Conservation (phyloP, 2,113 vertebrate genomes). For the Siniperca chuatsi region DNA sequence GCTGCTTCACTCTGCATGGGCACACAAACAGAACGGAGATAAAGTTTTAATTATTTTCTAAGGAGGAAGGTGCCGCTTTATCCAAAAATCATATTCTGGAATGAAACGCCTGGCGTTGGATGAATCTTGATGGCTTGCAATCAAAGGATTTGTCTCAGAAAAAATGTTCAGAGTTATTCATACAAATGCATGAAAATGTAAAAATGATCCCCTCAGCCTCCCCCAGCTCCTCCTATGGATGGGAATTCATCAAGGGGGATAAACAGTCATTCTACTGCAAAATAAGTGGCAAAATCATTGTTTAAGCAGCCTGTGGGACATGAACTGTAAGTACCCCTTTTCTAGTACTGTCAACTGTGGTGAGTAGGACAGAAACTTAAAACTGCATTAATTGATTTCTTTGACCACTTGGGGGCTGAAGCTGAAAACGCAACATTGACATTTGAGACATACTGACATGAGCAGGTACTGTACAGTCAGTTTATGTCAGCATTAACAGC, state of each 20-base stretch:
- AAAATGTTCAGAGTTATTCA: background rate
- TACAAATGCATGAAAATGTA: slow-evolving; percentile 13
- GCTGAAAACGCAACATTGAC: no score
- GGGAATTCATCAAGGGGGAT: slow-evolving; percentile 3
- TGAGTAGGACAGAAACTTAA: background rate
- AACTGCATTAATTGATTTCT: background rate
- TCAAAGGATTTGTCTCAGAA: background rate
- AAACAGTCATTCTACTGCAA: background rate
- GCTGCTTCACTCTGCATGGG: slow-evolving; percentile 91
- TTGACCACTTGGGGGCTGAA: background rate
- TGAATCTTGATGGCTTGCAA: background rate
- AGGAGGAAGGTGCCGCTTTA: background rate
- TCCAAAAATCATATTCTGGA: background rate
- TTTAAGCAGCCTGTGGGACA: background rate
- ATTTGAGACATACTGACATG: no score
- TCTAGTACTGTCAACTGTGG: background rate
- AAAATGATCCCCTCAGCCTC: background rate
- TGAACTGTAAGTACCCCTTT: background rate
- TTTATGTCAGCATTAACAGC: background rate
- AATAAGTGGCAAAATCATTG: background rate
- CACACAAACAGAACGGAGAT: background rate
- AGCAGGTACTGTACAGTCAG: no score
- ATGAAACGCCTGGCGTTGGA: background rate
- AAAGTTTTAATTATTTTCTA: background rate
- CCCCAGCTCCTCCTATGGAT: background rate